phyloP scores from a whole-genome alignment of 2,797 vertebrate genomes.

The Pangasius djambal region DNA sequence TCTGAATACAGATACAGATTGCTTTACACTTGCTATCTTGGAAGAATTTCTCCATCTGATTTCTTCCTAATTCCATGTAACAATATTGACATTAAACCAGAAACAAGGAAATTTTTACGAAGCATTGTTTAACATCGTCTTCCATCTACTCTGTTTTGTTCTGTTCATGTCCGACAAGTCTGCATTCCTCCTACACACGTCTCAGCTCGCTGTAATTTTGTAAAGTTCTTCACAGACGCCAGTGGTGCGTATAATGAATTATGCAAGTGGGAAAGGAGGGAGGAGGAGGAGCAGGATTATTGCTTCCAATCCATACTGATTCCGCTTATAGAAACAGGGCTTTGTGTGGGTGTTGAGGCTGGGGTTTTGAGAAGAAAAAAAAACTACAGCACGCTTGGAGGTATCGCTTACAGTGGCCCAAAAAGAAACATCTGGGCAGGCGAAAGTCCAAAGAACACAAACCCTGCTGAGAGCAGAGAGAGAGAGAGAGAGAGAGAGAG shows the following conservation, averaged over 20 bases:
- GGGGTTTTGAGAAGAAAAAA: constrained; percentile 61
- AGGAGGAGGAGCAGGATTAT: constrained; percentile 63
- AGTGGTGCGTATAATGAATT: constrained; percentile 9
- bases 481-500: background rate
- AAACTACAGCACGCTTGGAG: constrained; percentile 73
- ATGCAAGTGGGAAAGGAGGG: constrained; percentile 54
- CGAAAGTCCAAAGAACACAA: constrained; percentile 76
- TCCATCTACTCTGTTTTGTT: background rate
- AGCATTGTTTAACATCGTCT: background rate
- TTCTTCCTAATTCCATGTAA: background rate
- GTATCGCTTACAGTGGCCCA: constrained; percentile 80
- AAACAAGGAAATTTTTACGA: background rate
- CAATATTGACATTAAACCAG: background rate
- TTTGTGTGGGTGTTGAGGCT: constrained; percentile 74
- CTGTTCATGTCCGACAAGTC: background rate
- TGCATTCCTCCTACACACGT: background rate
- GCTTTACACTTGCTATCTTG: background rate
- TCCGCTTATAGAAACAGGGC: constrained; percentile 71
- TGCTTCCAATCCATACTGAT: constrained; percentile 73
- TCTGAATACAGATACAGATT: constrained; percentile 55
- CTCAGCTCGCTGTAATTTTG: background rate
- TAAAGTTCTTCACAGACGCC: constrained; percentile 10
- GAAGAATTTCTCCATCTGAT: background rate
- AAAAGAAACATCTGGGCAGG: constrained; percentile 83
- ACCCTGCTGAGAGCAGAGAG: constrained; percentile 61